phyloP scores from a whole-genome alignment of 2,888 invertebrate genomes.

The Ceriagrion tenellum region DNA sequence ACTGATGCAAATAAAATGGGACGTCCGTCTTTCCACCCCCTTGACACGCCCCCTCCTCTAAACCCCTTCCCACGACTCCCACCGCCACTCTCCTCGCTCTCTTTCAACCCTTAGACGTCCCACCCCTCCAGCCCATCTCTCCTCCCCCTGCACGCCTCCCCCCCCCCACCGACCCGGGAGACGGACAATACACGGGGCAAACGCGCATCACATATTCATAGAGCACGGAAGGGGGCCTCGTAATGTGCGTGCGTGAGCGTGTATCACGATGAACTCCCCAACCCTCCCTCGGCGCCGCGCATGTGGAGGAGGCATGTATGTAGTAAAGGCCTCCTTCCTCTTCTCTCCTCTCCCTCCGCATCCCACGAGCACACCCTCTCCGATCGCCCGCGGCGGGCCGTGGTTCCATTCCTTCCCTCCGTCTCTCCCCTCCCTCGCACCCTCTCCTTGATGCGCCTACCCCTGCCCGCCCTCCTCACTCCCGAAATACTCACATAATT shows the following conservation, averaged over 20 bases:
- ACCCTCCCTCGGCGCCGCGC: neutral
- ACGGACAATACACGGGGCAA: constrained; percentile 54
- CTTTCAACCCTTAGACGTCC: neutral
- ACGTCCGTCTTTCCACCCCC: neutral
- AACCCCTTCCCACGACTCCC: neutral
- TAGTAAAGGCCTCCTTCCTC: neutral
- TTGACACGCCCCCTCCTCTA: neutral
- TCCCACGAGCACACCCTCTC: neutral
- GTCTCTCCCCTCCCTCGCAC: neutral
- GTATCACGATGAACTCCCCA: constrained; percentile 59
- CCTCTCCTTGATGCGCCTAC: neutral
- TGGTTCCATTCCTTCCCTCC: neutral
- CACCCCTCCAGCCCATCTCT: neutral
- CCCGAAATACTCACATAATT: neutral
- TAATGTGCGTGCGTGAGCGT: constrained; percentile 66
- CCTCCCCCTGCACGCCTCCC: neutral
- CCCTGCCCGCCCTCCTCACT: no score
- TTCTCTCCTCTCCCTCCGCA: neutral
- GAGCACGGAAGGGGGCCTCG: constrained; percentile 65
- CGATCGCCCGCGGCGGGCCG: neutral
- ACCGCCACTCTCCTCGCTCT: neutral
- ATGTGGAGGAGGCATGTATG: neutral
- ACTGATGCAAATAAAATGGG: constrained; percentile 9
- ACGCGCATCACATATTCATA: constrained; percentile 67
- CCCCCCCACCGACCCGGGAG: neutral